Base-by-base conservation (phyloP, 2,888 invertebrate species). In the Prostheceraeus crozeri region DNA sequence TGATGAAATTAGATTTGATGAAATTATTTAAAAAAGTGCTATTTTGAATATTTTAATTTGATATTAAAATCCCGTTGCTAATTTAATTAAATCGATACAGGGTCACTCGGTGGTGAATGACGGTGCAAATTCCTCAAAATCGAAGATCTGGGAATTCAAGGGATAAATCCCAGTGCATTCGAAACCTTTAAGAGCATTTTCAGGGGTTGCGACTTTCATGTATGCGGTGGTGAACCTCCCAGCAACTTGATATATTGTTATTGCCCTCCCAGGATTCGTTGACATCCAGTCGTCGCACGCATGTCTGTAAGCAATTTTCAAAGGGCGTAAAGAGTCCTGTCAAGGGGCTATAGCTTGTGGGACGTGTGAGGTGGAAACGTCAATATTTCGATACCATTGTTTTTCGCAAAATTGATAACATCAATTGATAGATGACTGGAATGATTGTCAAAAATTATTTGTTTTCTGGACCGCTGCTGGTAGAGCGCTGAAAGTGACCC, bases 231-330 rank as follows among this genome's bases (percentile, higher is more conserved):
- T 23, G 3, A 60, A 56, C 6, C 57, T 11, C 4, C 14, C 54
- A 8, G 61, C 57, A 21, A 63, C 30, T 28, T 65, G 62, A 62
- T 68, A 67, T 56, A 73, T 72, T 8, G 64, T 67, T 23, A 73
- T 60, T 6, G 71, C 66, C 67, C 70, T 71, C 8, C 71, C 72
- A 10, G 69, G 67, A 66, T 67, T 60, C 25, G 27, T 30, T 56
- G 64, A 54, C 60, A 70, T 66, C 72, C 72, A 74, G 36, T 68
- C 64, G 62, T 73, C 66, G 67, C 67, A 69, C 0, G 68, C 69
- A 14, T 62, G 65, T 59, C 68, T 69, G 33, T 67, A 64, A 30
- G 67, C 68, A 6, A 64, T 60, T 57, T 73, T 71, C 45, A 72
- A 69, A n/a, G 40, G 40, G 40, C 40, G 23, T 40, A 40, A 16